Percentiles rank a stretch among this genome's conserved stretches.
Evolutionary conservation across 2,797 vertebrate genomes (phyloP).

Genomic region (Kryptopterus vitreolus): DNA sequence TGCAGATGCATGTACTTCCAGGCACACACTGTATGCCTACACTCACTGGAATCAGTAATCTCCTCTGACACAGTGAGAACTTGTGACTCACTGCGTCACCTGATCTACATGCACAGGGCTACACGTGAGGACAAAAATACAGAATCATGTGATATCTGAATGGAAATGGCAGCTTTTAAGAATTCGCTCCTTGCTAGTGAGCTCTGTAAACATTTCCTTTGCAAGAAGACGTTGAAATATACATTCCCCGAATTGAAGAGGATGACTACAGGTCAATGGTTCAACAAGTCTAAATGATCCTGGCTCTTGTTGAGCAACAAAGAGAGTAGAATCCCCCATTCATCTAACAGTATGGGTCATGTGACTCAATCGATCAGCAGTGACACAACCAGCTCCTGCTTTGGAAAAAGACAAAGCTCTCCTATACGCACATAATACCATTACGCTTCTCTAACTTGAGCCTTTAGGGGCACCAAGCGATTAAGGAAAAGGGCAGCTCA

Average conservation of each 20-base stretch:
- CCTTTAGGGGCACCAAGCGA: conserved; percentile 68
- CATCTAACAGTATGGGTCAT: conserved; percentile 58
- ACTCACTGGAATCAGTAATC: conserved; percentile 48
- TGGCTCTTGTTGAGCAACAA: background rate
- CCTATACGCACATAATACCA: conserved; percentile 63
- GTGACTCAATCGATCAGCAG: conserved; percentile 59
- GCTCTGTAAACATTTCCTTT: background rate
- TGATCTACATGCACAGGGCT: conserved; percentile 58
- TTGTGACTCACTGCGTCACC: conserved; percentile 69
- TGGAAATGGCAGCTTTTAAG: background rate
- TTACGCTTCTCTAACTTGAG: conserved; percentile 74
- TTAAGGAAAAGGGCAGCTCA: conserved; percentile 65
- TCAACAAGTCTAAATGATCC: background rate
- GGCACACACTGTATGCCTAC: background rate
- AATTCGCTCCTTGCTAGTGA: background rate
- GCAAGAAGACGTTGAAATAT: background rate
- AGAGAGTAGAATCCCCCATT: background rate
- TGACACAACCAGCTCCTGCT: conserved; percentile 54
- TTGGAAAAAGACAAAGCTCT: conserved; percentile 69
- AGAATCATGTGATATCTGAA: background rate
- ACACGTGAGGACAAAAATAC: conserved; percentile 32
- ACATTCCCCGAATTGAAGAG: background rate
- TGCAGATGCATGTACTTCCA: conserved; percentile 11
- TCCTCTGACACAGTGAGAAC: conserved; percentile 56
- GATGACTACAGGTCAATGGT: background rate